Evolutionary conservation across 2,113 vertebrate genomes (phyloP).

Genomic region (Pleuronectes platessa): DNA sequence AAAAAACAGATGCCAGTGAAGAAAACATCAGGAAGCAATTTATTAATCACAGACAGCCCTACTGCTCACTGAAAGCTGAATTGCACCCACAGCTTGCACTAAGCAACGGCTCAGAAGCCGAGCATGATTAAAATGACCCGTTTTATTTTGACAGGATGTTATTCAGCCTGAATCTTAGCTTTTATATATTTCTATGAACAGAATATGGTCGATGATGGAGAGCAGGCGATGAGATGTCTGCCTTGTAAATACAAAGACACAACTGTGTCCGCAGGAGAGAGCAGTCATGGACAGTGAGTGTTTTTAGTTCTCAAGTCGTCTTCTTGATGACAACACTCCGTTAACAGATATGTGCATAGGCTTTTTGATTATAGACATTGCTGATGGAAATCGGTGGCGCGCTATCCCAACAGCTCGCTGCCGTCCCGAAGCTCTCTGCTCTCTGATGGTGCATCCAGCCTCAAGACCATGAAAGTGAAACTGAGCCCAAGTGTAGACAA

Average conservation of each 20-base stretch:
- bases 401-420: not conserved
- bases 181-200: slow-evolving; percentile 10
- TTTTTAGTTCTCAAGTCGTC: slow-evolving; percentile 40
- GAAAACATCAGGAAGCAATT: slow-evolving; percentile 61
- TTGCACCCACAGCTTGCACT: slow-evolving; percentile 35
- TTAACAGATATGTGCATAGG: slow-evolving; percentile 64
- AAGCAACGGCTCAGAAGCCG: slow-evolving; percentile 24
- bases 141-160: slow-evolving; percentile 4
- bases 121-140: slow-evolving; percentile 27
- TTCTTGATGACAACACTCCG: slow-evolving; percentile 45
- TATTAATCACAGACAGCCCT: slow-evolving; percentile 56
- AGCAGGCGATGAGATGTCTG: not conserved
- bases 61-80: slow-evolving; percentile 47
- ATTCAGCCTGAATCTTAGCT: not conserved
- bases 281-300: slow-evolving; percentile 34
- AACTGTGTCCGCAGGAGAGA: slow-evolving; percentile 17
- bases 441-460: slow-evolving; percentile 3
- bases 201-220: not conserved
- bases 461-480: not conserved
- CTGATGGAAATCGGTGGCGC: slow-evolving; percentile 17
- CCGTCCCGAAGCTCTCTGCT: not conserved
- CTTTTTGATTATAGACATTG: slow-evolving; percentile 48
- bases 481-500: not conserved
- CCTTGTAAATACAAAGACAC: slow-evolving; percentile 19
- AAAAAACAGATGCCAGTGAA: slow-evolving; percentile 42